phyloP scores from a whole-genome alignment of 2,113 vertebrate species.

The Ia io region DNA sequence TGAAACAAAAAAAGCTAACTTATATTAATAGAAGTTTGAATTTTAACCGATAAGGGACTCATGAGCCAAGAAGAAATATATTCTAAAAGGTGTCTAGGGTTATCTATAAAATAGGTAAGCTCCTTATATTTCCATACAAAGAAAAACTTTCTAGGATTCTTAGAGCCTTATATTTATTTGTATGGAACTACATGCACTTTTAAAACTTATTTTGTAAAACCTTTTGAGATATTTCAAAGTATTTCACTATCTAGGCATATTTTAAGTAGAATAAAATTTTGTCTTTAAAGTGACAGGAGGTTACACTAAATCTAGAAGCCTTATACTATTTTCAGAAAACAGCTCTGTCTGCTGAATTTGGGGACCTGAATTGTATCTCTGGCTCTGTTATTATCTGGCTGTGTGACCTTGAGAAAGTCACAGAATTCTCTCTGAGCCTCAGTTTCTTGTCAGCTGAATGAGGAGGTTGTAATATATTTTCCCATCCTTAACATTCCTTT shows the following conservation, averaged over 20 bases:
- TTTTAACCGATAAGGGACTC: slow-evolving; percentile 10
- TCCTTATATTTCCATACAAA: neutral
- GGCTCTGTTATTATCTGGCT: neutral
- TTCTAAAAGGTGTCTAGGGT: neutral
- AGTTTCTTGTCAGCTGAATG: neutral
- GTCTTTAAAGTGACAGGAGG: neutral
- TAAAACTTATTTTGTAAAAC: neutral
- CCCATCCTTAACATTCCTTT: neutral
- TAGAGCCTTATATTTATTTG: slow-evolving; percentile 11
- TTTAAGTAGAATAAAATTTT: neutral
- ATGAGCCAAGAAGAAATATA: slow-evolving; percentile 1
- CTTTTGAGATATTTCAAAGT: neutral
- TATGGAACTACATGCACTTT: neutral
- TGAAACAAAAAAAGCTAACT: neutral
- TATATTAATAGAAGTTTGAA: neutral
- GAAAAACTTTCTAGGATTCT: neutral
- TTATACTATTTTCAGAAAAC: neutral
- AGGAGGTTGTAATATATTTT: neutral
- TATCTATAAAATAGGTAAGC: slow-evolving; percentile 28
- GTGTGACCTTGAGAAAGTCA: neutral
- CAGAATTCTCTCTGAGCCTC: neutral
- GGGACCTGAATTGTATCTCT: neutral
- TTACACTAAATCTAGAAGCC: neutral
- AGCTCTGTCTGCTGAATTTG: neutral
- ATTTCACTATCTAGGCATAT: neutral